phyloP scores from a whole-genome alignment of 2,113 vertebrate species.

The Reinhardtius hippoglossoides region DNA sequence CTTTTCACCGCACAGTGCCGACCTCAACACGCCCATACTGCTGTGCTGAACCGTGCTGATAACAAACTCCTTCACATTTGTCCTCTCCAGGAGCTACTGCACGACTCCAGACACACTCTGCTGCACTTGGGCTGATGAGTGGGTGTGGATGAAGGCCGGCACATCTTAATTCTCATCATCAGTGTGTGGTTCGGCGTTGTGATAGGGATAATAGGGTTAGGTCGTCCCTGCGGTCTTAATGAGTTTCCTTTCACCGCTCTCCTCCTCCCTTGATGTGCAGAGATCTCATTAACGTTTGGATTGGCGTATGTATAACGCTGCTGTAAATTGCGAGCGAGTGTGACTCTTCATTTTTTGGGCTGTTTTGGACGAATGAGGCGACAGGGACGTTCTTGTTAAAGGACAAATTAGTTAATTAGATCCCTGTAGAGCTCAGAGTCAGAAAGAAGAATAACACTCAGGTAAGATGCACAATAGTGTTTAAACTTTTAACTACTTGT shows the following conservation, averaged over 20 bases:
- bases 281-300: conserved; percentile 76
- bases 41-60: conserved; percentile 61
- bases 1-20: conserved; percentile 47
- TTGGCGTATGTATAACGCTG: conserved; percentile 57
- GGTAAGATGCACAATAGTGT: conserved; percentile 48
- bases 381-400: not conserved
- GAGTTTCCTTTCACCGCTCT: conserved; percentile 75
- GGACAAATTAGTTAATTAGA: not conserved
- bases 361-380: conserved; percentile 42
- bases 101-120: conserved; percentile 60
- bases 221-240: conserved; percentile 78
- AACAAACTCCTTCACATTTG: conserved; percentile 65
- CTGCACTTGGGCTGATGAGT: conserved; percentile 57
- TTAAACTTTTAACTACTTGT: conserved; percentile 24
- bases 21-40: conserved; percentile 58
- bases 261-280: conserved; percentile 66
- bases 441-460: conserved; percentile 36
- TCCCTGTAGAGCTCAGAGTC: conserved; percentile 8
- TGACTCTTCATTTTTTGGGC: conserved; percentile 51
- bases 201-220: conserved; percentile 81
- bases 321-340: conserved; percentile 56
- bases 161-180: conserved; percentile 79
- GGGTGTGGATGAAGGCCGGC: conserved; percentile 74
- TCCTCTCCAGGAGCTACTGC: conserved; percentile 70
- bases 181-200: conserved; percentile 70